Percentiles rank a stretch among this genome's conserved stretches.
Evolutionary conservation across 2,113 vertebrate genomes (phyloP).

Genomic region (Osmerus mordax): DNA sequence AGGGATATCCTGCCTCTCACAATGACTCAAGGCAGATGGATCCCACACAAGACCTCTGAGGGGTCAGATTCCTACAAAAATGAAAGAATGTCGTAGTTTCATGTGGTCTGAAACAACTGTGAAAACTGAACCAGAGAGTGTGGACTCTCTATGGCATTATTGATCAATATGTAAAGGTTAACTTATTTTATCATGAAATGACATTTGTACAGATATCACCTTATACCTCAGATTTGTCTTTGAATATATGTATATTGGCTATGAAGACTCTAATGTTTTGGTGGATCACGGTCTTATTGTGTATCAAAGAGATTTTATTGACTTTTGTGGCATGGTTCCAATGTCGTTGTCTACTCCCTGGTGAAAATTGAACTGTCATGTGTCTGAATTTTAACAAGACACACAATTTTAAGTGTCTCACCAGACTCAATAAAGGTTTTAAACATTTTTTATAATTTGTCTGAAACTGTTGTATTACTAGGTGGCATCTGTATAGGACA

Average conservation of each 20-base stretch:
- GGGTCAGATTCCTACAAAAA: neutral
- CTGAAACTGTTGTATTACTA: too few relatives aligned
- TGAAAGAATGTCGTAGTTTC: slow-evolving; percentile 5
- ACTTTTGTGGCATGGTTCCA: slow-evolving; percentile 43
- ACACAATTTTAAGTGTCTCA: too few relatives aligned
- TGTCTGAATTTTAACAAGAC: too few relatives aligned
- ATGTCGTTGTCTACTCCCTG: neutral
- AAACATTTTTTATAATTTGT: too few relatives aligned
- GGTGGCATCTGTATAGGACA: too few relatives aligned
- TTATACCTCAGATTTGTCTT: slow-evolving; percentile 57
- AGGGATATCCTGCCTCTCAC: neutral
- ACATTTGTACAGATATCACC: slow-evolving; percentile 60
- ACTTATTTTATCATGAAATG: slow-evolving; percentile 36
- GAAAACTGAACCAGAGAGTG: slow-evolving; percentile 20
- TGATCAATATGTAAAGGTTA: slow-evolving; percentile 38
- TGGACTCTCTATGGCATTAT: slow-evolving; percentile 24
- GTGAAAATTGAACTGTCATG: neutral
- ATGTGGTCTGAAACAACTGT: slow-evolving; percentile 36
- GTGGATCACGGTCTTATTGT: slow-evolving; percentile 39
- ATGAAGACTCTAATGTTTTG: slow-evolving; percentile 46
- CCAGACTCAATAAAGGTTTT: too few relatives aligned
- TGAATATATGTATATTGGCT: slow-evolving; percentile 56
- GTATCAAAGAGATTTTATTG: slow-evolving; percentile 23
- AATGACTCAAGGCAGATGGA: neutral
- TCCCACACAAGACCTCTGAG: neutral